These are phyloP conservation scores for Crepidodera aurea DNA, from an alignment of 2,888 invertebrate species.

Conservation along the genomic window DNA sequence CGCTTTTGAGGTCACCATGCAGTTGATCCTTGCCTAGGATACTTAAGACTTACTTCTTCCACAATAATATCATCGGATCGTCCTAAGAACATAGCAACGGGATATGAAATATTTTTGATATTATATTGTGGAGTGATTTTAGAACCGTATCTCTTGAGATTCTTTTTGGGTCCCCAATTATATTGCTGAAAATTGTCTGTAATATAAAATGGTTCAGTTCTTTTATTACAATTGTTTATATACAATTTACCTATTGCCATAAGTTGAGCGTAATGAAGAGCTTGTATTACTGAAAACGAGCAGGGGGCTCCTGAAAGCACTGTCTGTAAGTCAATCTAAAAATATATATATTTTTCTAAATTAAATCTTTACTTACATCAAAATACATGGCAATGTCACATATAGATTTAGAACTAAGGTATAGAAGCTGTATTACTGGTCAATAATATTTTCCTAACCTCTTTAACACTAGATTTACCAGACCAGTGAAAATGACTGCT, in stretches of 20 bases:
- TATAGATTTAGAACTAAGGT: too few species aligned
- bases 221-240: not conserved
- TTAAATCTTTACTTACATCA: too few species aligned
- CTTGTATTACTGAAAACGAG: constrained; percentile 66
- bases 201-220: constrained; percentile 4
- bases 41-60: constrained; percentile 37
- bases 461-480: too few species aligned
- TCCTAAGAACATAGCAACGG: constrained; percentile 67
- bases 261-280: constrained; percentile 75
- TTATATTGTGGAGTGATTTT: constrained; percentile 65
- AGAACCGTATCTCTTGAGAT: constrained; percentile 63
- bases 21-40: too few species aligned
- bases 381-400: too few species aligned
- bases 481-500: too few species aligned
- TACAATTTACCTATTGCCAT: constrained; percentile 59
- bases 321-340: not conserved
- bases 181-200: constrained; percentile 58
- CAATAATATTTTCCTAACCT: too few species aligned
- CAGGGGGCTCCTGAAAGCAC: not conserved
- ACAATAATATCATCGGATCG: constrained; percentile 72
- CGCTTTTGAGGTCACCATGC: too few species aligned
- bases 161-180: constrained; percentile 61
- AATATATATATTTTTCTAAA: too few species aligned
- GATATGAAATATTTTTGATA: constrained; percentile 63
- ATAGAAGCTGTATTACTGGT: too few species aligned